Percentiles rank a stretch among this genome's conserved stretches.
phyloP scores from a whole-genome alignment of 2,113 vertebrate species.

The Sapajus apella region DNA sequence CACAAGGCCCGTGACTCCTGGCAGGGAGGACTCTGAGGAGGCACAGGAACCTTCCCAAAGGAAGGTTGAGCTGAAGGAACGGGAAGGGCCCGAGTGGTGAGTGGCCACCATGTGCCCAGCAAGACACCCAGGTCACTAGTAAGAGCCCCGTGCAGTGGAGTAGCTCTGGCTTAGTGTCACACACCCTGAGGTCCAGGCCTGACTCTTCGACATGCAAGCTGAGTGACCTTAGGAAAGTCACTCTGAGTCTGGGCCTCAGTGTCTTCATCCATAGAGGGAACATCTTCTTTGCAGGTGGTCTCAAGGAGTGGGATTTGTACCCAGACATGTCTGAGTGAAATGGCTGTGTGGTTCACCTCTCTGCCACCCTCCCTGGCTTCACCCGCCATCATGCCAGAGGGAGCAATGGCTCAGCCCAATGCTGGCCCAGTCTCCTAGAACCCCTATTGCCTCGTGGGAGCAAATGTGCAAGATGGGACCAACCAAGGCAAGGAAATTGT shows the following conservation, averaged over 20 bases:
- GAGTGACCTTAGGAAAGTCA: neutral
- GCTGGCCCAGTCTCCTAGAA: neutral
- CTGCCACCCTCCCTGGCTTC: neutral
- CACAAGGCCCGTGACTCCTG: neutral
- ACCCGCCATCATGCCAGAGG: too few relatives aligned
- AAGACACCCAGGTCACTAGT: neutral
- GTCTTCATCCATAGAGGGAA: neutral
- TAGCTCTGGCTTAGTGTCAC: neutral
- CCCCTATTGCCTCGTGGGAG: neutral
- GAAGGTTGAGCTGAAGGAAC: neutral
- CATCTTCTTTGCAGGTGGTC: neutral
- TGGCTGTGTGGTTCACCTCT: rapidly evolving
- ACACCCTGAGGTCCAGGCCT: neutral
- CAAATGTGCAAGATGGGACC: neutral
- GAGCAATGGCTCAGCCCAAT: neutral
- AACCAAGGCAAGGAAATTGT: neutral
- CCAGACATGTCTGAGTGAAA: too few relatives aligned
- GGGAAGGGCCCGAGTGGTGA: rapidly evolving
- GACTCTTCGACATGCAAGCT: neutral
- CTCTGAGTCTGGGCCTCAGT: neutral
- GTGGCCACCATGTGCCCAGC: neutral
- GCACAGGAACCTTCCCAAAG: neutral
- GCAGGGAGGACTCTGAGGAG: neutral
- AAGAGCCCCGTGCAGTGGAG: rapidly evolving
- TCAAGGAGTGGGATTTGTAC: neutral